Conservation (phyloP, 2,113 vertebrate genomes). For the Carollia perspicillata region DNA sequence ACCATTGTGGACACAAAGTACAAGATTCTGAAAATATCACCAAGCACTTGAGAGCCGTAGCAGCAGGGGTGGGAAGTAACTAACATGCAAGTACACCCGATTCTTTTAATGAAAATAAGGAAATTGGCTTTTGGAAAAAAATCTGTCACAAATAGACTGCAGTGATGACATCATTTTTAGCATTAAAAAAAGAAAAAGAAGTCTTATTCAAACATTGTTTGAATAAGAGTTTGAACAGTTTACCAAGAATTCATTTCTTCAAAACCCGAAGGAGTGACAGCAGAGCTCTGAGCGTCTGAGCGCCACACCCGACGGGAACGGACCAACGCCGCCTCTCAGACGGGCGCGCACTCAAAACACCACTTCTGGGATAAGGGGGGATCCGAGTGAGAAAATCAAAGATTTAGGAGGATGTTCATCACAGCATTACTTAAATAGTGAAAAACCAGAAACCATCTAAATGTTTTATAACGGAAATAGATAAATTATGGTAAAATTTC, state of each 20-base stretch:
- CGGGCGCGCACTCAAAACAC: neutral
- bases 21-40: conserved; percentile 5
- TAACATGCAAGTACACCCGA: conserved; percentile 26
- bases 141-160: conserved; percentile 1
- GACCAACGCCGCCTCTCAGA: neutral
- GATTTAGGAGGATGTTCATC: neutral
- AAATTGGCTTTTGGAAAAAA: neutral
- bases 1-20: conserved; percentile 63
- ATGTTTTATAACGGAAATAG: conserved; percentile 29
- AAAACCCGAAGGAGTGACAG: neutral
- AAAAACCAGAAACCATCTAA: conserved; percentile 32
- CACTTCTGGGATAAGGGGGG: neutral
- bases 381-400: conserved; percentile 27
- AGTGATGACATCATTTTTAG: conserved; percentile 19
- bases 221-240: conserved; percentile 21
- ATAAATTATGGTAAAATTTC: conserved; percentile 45
- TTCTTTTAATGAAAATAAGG: neutral
- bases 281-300: conserved; percentile 20
- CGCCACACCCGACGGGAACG: neutral
- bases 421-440: conserved; percentile 54
- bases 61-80: neutral
- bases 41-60: conserved; percentile 10
- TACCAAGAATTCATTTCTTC: conserved; percentile 16
- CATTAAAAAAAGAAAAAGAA: neutral
- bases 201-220: conserved; percentile 26